Conservation (phyloP, 2,113 vertebrate species). For the Chiloscyllium plagiosum region DNA sequence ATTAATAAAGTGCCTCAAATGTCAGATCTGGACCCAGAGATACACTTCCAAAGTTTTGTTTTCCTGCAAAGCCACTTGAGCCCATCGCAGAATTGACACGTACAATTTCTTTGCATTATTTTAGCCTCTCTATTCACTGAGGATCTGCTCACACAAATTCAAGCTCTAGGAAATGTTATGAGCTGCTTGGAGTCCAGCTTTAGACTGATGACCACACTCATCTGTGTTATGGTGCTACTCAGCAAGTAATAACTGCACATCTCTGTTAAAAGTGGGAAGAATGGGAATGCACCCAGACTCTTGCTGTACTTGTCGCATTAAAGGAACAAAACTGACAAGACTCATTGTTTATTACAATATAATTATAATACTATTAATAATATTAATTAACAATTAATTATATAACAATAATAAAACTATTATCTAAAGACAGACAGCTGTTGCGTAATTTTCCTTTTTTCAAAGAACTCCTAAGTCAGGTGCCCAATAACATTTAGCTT, state of each 20-base stretch:
- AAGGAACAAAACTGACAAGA: background rate
- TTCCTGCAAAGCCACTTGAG: background rate
- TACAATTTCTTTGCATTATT: background rate
- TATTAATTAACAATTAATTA: no score
- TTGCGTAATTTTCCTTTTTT: background rate
- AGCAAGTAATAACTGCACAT: background rate
- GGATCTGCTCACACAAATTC: background rate
- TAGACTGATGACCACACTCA: background rate
- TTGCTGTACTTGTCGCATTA: background rate
- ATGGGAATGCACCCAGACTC: background rate
- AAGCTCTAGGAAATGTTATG: background rate
- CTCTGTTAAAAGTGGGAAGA: background rate
- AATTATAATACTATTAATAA: no score
- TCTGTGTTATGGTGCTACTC: background rate
- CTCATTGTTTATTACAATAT: background rate
- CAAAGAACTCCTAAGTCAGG: background rate
- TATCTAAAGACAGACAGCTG: background rate
- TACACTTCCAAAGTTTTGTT: background rate
- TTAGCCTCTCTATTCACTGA: background rate
- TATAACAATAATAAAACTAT: background rate
- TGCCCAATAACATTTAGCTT: background rate
- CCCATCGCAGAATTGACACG: background rate
- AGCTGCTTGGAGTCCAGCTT: background rate
- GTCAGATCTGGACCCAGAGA: background rate
- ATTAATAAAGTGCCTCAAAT: background rate